A percentile compares a stretch with the other conserved stretches of the same genome.
These are phyloP conservation scores for Helogale parvula DNA, from an alignment of 2,113 vertebrate genomes.

Conservation along the genomic window DNA sequence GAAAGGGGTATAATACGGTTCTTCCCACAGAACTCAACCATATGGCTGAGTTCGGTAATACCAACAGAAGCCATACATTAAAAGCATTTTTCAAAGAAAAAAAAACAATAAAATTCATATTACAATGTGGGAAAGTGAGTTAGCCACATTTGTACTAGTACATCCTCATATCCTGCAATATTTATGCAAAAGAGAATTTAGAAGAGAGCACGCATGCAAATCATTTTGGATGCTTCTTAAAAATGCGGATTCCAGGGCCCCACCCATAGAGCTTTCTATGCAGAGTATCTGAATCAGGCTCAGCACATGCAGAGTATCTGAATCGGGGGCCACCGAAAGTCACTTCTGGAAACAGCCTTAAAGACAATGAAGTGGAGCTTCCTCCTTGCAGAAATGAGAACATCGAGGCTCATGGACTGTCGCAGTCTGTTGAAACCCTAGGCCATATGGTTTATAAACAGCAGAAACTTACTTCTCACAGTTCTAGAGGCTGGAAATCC, in stretches of 20 bases:
- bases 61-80: background rate
- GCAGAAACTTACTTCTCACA: background rate
- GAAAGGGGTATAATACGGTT: background rate
- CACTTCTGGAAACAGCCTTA: background rate
- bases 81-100: background rate
- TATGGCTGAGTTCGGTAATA: background rate
- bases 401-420: background rate
- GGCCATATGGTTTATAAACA: background rate
- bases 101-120: background rate
- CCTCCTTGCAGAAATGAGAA: background rate
- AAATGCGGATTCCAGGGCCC: background rate
- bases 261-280: background rate
- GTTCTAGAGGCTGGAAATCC: background rate
- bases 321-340: no score
- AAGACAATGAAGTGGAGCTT: background rate
- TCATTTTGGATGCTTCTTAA: background rate
- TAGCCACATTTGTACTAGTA: background rate
- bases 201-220: rapidly evolving
- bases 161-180: background rate
- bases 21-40: rapidly evolving
- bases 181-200: background rate
- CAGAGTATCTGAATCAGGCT: no score
- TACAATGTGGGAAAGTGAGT: background rate
- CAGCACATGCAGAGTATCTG: no score
- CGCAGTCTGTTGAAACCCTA: background rate